Evolutionary conservation across 2,888 invertebrate genomes (phyloP), one percentile per base, ranked within the genome.

Genomic region (Linnaemya tessellans): DNA sequence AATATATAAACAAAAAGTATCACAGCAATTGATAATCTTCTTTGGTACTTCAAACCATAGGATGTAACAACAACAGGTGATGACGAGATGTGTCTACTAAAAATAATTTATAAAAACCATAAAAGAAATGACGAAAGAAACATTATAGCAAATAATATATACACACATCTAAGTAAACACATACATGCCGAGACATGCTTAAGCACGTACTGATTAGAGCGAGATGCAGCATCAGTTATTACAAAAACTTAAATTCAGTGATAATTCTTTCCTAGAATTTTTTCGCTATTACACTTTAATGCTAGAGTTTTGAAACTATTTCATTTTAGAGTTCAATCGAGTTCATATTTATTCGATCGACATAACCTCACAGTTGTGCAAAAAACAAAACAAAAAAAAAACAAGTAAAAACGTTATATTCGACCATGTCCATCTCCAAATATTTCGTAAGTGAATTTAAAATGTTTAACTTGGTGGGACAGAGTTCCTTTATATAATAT

Each of bases 61-160:
- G 18, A 35, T 46, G n/a, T n/a, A n/a, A 70, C 9, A 64, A 64
- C 81, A 75, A 81, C 81, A 81, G 81, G 81, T 81, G 81, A 49
- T 70, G 25, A 54, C 15, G 11, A 62, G 22, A 54, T 38, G 43
- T 18, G 8, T 62, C 30, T 54, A 18, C 18, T 22, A 54, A 56
- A 70, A 41, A 81, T 56, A 22, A 73, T 65, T 49, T 64, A 30
- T 65, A 65, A 49, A 10, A 46, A 46, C 43, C n/a, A 65, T 65
- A 58, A 38, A 56, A 49, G 65, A 38, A 22, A 43, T 18, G 1
- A 22, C 22, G 51, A 20, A 79, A 46, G 43, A 43, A 80, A 71
- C 11, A 38, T 49, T 46, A 56, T 71, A 38, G 25, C 11, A 25
- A 68, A n/a, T 15, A 41, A 38, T 15, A 18, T 15, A 54, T 2